Evolutionary conservation across 2,113 vertebrate genomes (phyloP).

Genomic region (Prionailurus viverrinus): DNA sequence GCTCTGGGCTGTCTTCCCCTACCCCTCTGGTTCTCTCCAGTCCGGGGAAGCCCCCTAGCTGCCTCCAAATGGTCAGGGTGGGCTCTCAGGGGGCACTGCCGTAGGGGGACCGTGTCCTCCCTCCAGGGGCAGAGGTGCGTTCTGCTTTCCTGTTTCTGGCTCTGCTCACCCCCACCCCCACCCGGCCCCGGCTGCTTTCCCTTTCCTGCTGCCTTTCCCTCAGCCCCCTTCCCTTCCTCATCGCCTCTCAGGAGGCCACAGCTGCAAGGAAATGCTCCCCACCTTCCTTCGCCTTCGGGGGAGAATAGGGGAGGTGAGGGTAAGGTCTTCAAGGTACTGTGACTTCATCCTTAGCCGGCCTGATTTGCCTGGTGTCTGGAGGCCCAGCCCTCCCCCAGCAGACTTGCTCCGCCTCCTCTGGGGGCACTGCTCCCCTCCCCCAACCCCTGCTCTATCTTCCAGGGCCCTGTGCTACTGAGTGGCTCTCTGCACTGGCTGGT

Average conservation of each 20-base stretch:
- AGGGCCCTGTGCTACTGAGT: neutral
- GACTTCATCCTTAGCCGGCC: neutral
- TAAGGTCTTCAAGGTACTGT: neutral
- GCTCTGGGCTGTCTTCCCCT: neutral
- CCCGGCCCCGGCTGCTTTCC: neutral
- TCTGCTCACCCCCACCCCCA: no score
- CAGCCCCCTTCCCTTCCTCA: neutral
- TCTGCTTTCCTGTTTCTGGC: neutral
- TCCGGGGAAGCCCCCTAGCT: neutral
- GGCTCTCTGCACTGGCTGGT: neutral
- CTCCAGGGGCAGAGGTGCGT: neutral
- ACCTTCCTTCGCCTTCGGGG: no score
- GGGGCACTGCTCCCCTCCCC: neutral
- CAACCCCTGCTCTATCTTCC: accelerated
- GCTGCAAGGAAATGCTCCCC: neutral
- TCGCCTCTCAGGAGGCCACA: neutral
- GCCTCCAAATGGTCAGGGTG: neutral
- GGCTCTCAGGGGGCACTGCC: neutral
- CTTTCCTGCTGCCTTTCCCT: neutral
- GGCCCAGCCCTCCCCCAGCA: neutral
- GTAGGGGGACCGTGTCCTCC: neutral
- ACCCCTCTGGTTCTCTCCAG: no score
- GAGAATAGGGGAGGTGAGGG: neutral
- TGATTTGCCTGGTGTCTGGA: neutral
- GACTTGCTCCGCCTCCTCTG: neutral